Conservation (phyloP, 2,113 vertebrate species). For the Hipposideros armiger region DNA sequence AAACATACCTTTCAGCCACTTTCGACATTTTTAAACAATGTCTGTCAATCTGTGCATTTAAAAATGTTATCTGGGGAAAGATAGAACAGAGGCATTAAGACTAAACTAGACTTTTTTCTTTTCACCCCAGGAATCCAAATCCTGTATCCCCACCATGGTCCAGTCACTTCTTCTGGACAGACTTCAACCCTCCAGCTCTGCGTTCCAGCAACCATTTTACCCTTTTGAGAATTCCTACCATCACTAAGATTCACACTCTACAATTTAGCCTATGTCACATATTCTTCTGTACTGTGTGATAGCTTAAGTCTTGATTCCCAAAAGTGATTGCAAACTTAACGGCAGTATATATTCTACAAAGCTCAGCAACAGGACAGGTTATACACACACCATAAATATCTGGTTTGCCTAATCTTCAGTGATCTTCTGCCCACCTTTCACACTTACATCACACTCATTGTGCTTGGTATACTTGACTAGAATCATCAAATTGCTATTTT, state of each 20-base stretch:
- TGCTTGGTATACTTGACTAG: neutral
- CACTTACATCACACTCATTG: neutral
- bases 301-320: neutral
- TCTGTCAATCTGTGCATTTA: constrained; percentile 96
- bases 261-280: neutral
- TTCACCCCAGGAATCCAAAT: neutral
- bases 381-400: neutral
- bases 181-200: neutral
- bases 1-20: constrained; percentile 97
- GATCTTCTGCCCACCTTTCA: neutral
- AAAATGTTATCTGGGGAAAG: constrained; percentile 93
- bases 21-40: constrained; percentile 99
- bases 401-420: neutral
- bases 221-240: neutral
- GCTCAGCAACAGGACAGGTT: neutral
- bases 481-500: neutral
- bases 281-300: neutral
- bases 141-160: neutral
- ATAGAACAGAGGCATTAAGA: constrained; percentile 79
- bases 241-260: neutral
- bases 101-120: neutral
- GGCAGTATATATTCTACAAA: neutral
- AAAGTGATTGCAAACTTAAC: neutral
- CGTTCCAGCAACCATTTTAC: neutral
- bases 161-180: neutral